Conservation (phyloP, 2,113 vertebrate genomes). For the Solea senegalensis region DNA sequence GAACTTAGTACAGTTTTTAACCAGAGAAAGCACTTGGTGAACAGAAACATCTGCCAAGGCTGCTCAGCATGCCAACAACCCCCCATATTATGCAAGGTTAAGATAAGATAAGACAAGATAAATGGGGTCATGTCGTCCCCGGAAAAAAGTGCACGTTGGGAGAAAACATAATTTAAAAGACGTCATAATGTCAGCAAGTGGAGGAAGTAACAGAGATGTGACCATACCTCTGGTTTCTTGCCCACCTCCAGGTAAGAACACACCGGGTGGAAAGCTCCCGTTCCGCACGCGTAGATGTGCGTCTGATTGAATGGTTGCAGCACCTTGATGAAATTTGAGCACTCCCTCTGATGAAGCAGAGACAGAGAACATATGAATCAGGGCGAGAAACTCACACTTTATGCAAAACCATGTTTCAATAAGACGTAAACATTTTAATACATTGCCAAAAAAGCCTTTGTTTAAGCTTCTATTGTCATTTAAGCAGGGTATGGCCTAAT, state of each 20-base stretch:
- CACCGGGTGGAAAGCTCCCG: conserved; percentile 95
- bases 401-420: background rate
- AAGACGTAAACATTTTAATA: background rate
- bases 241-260: conserved; percentile 95
- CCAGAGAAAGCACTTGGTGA: too few relatives aligned
- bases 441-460: conserved; percentile 12
- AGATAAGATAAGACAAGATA: too few relatives aligned
- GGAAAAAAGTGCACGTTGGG: too few relatives aligned
- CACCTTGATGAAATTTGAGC: conserved; percentile 96
- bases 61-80: too few relatives aligned
- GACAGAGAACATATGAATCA: background rate
- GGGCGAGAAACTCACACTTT: background rate
- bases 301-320: conserved; percentile 94
- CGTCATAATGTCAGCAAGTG: background rate
- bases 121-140: too few relatives aligned
- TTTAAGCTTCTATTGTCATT: conserved; percentile 39
- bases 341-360: conserved; percentile 87
- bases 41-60: too few relatives aligned
- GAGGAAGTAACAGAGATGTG: background rate
- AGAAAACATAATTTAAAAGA: too few relatives aligned
- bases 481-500: background rate
- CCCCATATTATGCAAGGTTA: too few relatives aligned
- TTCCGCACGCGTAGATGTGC: conserved; percentile 94
- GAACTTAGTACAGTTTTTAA: background rate
- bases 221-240: conserved; percentile 91